These are phyloP conservation scores for Astyanax mexicanus DNA, from an alignment of 2,797 vertebrate genomes.

Conservation along the genomic window DNA sequence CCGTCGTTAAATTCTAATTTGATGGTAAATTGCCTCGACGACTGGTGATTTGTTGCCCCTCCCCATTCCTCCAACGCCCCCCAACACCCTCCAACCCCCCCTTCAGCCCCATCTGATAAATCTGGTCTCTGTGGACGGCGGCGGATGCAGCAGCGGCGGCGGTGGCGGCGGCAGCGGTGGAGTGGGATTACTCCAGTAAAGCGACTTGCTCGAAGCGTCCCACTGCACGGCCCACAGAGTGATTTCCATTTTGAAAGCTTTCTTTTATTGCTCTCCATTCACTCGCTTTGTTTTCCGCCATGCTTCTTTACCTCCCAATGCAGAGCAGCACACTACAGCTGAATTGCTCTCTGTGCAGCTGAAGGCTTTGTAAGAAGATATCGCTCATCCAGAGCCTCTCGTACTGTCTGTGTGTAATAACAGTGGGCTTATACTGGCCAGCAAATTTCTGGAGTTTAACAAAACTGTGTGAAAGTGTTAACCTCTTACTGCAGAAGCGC, in stretches of 20 bases:
- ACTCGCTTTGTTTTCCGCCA: slow-evolving; percentile 49
- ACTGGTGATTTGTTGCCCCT: slow-evolving; percentile 24
- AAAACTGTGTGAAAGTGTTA: too few relatives aligned
- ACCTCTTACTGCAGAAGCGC: too few relatives aligned
- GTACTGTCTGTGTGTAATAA: background rate
- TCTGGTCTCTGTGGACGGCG: slow-evolving; percentile 3
- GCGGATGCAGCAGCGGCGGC: too few relatives aligned
- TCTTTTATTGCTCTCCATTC: slow-evolving; percentile 42
- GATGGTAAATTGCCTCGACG: slow-evolving; percentile 49
- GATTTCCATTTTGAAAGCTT: slow-evolving; percentile 52
- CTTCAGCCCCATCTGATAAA: slow-evolving; percentile 31
- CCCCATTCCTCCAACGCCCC: too few relatives aligned
- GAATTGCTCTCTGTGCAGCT: slow-evolving; percentile 31
- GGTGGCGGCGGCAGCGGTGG: too few relatives aligned
- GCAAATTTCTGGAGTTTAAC: too few relatives aligned
- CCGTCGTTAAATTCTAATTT: slow-evolving; percentile 53
- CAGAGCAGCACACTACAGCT: slow-evolving; percentile 31
- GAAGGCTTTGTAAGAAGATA: slow-evolving; percentile 36
- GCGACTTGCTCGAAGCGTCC: background rate
- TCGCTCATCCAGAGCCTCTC: slow-evolving; percentile 17
- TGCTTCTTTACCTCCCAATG: slow-evolving; percentile 28
- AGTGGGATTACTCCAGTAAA: slow-evolving; percentile 4
- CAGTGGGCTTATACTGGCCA: too few relatives aligned
- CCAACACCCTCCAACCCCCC: background rate
- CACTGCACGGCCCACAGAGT: slow-evolving; percentile 4